Evolutionary conservation across 2,888 invertebrate species (phyloP).

Genomic region (Xanthorhoe spadicearia): DNA sequence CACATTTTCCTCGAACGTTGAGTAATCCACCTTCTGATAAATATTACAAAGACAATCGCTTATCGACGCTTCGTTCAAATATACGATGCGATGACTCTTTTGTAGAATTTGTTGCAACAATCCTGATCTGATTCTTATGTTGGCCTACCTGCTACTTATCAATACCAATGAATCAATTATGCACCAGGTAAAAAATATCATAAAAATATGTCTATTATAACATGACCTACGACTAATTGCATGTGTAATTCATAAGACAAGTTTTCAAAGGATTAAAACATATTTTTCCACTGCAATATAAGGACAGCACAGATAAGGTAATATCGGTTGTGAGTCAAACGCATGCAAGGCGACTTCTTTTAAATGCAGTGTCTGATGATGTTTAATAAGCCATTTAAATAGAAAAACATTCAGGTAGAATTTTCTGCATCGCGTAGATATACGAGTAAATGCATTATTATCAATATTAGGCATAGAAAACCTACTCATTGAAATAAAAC

Average conservation of each 20-base stretch:
- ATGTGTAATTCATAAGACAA: constrained; percentile 63
- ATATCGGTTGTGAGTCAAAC: constrained; percentile 45
- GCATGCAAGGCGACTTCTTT: constrained; percentile 48
- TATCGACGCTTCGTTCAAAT: constrained; percentile 39
- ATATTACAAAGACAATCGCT: constrained; percentile 55
- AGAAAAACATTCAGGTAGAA: constrained; percentile 25
- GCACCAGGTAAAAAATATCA: neutral
- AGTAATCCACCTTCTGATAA: constrained; percentile 62
- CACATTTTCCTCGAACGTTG: constrained; percentile 70
- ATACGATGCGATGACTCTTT: constrained; percentile 36
- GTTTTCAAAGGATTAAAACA: constrained; percentile 37
- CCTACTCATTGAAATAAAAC: neutral
- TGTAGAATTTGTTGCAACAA: constrained; percentile 30
- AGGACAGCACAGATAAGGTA: constrained; percentile 42
- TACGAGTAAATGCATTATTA: neutral
- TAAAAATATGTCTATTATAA: constrained; percentile 29
- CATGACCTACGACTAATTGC: constrained; percentile 54
- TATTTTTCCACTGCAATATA: constrained; percentile 38
- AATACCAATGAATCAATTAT: neutral
- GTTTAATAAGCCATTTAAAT: constrained; percentile 52
- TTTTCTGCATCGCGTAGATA: constrained; percentile 5
- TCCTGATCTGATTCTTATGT: constrained; percentile 5
- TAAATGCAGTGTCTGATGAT: constrained; percentile 41
- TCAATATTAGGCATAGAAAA: neutral
- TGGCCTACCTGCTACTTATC: neutral